phyloP scores from a whole-genome alignment of 2,888 invertebrate species.

The Formica aserva region DNA sequence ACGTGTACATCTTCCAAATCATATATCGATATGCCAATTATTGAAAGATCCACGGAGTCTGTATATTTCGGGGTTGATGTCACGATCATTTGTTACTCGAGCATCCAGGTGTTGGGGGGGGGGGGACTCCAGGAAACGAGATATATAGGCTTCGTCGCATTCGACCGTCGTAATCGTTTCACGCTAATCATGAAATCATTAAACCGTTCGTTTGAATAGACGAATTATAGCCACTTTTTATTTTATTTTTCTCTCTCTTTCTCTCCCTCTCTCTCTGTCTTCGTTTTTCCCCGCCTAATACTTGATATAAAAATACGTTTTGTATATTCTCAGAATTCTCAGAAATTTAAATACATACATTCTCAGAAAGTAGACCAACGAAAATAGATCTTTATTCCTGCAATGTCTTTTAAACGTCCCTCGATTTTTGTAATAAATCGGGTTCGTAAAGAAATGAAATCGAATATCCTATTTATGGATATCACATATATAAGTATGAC shows the following conservation, averaged over 20 bases:
- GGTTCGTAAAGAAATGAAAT: neutral
- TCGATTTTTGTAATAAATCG: neutral
- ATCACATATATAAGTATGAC: neutral
- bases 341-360: neutral
- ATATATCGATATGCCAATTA: neutral
- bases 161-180: neutral
- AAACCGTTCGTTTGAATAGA: neutral
- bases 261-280: neutral
- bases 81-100: neutral
- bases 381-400: neutral
- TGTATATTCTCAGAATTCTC: neutral
- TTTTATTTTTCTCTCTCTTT: neutral
- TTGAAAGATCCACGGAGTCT: neutral
- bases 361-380: neutral
- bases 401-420: neutral
- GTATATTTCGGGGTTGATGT: no score
- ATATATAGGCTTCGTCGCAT: neutral
- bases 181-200: neutral
- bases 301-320: neutral
- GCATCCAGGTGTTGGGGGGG: neutral
- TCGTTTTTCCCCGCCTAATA: neutral
- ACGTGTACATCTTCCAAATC: neutral
- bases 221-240: neutral
- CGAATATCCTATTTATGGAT: neutral
- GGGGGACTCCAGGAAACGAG: neutral